Conservation (phyloP, 2,797 vertebrate genomes). For the Melanogrammus aeglefinus region DNA sequence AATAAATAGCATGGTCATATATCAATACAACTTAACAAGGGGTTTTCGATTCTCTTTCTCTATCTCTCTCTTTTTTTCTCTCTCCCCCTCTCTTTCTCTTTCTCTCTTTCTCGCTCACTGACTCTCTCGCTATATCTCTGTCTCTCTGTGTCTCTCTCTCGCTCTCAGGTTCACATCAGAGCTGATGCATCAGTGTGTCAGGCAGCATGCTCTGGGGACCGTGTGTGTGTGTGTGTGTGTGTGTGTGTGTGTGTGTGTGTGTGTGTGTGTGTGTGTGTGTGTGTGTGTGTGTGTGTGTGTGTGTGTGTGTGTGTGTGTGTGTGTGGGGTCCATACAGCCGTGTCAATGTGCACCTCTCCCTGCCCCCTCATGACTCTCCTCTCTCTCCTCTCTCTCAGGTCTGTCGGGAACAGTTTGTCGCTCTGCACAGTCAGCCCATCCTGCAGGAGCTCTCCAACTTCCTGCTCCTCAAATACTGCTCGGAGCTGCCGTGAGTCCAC, state of each 20-base stretch:
- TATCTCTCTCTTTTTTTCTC: neutral
- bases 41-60: neutral
- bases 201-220: conserved; percentile 9
- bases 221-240: neutral
- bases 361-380: conserved; percentile 9
- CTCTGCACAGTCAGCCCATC: conserved; percentile 89
- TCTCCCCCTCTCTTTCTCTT: neutral
- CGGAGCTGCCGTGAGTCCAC: conserved; percentile 56
- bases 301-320: neutral
- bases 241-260: conserved; percentile 1
- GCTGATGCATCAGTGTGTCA: neutral
- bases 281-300: neutral
- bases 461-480: conserved; percentile 82
- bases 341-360: conserved; percentile 18
- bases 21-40: neutral
- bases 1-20: neutral
- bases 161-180: conserved; percentile 9
- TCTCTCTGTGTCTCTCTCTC: neutral
- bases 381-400: conserved; percentile 68
- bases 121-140: neutral
- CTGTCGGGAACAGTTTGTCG: conserved; percentile 92
- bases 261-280: neutral
- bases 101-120: neutral
- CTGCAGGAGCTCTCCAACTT: conserved; percentile 85
- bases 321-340: conserved; percentile 12